Evolutionary conservation across 2,113 vertebrate genomes (phyloP).

Genomic region (Antidorcas marsupialis): DNA sequence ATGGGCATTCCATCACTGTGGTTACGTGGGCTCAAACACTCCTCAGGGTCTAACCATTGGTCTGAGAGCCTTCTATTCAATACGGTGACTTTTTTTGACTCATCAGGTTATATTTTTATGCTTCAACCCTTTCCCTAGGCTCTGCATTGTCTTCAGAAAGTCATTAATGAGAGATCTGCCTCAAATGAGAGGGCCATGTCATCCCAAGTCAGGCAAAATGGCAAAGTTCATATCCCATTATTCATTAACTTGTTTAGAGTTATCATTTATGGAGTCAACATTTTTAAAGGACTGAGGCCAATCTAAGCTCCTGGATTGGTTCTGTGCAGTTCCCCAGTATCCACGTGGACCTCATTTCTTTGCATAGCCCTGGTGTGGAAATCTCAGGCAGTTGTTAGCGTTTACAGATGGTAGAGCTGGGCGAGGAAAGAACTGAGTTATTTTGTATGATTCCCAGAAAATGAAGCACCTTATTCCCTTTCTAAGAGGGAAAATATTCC

Average conservation of each 20-base stretch:
- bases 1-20: constrained; percentile 82
- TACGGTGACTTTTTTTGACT: constrained; percentile 53
- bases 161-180: constrained; percentile 29
- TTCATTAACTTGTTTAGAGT: constrained; percentile 69
- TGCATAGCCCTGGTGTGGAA: neutral
- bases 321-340: neutral
- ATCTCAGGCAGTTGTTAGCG: constrained; percentile 6
- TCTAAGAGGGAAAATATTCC: neutral
- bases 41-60: constrained; percentile 75
- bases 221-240: constrained; percentile 50
- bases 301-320: constrained; percentile 49
- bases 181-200: constrained; percentile 43
- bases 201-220: constrained; percentile 63
- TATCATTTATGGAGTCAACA: constrained; percentile 56
- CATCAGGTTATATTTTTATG: constrained; percentile 72
- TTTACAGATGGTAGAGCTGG: constrained; percentile 4
- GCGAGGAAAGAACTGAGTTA: neutral
- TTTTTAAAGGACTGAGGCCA: constrained; percentile 51
- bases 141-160: constrained; percentile 28
- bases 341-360: neutral
- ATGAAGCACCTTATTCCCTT: constrained; percentile 14
- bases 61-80: constrained; percentile 65
- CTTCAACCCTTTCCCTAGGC: neutral
- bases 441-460: constrained; percentile 18
- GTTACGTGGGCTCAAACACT: constrained; percentile 81